Evolutionary conservation across 2,888 invertebrate species (phyloP), one percentile per base, ranked within the genome.

Genomic region (Cryptophagus acutangulus): DNA sequence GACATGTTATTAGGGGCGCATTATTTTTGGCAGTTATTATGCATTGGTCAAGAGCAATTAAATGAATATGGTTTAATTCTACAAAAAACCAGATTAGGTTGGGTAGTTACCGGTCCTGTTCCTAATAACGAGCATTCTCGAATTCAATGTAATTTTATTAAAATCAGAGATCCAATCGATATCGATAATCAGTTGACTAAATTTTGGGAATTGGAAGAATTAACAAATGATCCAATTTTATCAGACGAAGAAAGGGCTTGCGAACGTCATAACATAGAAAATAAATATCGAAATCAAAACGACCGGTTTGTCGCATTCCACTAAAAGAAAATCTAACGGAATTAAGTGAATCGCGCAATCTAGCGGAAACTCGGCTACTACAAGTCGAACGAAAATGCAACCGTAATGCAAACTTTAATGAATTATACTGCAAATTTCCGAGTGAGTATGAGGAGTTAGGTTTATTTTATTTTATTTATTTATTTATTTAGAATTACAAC

Each of bases 181-280:
- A n/a, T n/a, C n/a, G n/a, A n/a, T n/a, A n/a, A n/a, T n/a, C 36
- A 34, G 9, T 20, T 20, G 20, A 16, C 15, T 3, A 38, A 34
- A 31, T 30, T 33, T 2, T 42, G 37, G 44, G 33, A 41, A 33
- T 16, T 44, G 4, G 44, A 44, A 10, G 41, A 41, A 12, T 4
- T 17, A 2, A 9, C 4, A 2, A n/a, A 12, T n/a, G 10, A 25
- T n/a, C 12, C 2, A 2, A 2, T 13, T 2, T 13, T n/a, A 10
- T 41, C 36, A 5, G 0, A 5, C 1, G 48, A 48, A 6, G 52
- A 54, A 38, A 12, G 20, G 20, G 18, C 5, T 8, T 54, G 46
- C 33, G 51, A 52, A 37, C 29, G 43, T 5, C 46, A 46, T 37
- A 41, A 37, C 30, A 3, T 3, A 17, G 13, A 29, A 3, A 40